Evolutionary conservation across 2,888 invertebrate genomes (phyloP), one percentile per base, ranked within the genome.

Genomic region (Leptarthrus brevirostris): DNA sequence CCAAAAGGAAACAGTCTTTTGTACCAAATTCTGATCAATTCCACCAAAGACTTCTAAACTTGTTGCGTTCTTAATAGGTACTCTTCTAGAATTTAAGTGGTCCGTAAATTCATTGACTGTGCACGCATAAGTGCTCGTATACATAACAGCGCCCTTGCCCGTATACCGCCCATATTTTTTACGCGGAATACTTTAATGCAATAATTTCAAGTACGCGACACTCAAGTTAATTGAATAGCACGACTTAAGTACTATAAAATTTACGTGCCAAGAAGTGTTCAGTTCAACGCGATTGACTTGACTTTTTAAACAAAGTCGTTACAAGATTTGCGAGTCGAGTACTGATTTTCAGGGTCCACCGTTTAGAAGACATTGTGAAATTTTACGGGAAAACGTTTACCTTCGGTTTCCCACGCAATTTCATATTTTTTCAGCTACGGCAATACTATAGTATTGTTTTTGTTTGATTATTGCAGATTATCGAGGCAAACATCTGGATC

Each of bases 181-280:
- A n/a, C n/a, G n/a, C n/a, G n/a, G n/a, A n/a, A n/a, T 64, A 12
- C 64, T 24, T 16, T 47, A 64, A 64, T 64, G 47, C 44, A 24
- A 44, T 64, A 47, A 44, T 47, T 24, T 64, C 40, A 24, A 64
- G 64, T 64, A 14, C 24, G 24, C 20, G 24, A n/a, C 24, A 64
- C 64, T 64, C 22, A 44, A 40, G 14, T 40, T 64, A 44, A 64
- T 24, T 64, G 40, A 26, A 64, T n/a, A 16, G 64, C 24, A 18
- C n/a, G n/a, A 24, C 14, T 64, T 24, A 36, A 64, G 64, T 44
- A 20, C 24, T 22, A 40, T 64, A 64, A 44, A 64, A 64, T 47
- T 64, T 47, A 64, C 64, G 47, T 18, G 24, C 22, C 24, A 10
- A 64, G 44, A 44, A 14, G 3, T 64, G n/a, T 14, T 10, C 18